phyloP scores from a whole-genome alignment of 2,797 vertebrate genomes.

The Peromyscus melanophrys region DNA sequence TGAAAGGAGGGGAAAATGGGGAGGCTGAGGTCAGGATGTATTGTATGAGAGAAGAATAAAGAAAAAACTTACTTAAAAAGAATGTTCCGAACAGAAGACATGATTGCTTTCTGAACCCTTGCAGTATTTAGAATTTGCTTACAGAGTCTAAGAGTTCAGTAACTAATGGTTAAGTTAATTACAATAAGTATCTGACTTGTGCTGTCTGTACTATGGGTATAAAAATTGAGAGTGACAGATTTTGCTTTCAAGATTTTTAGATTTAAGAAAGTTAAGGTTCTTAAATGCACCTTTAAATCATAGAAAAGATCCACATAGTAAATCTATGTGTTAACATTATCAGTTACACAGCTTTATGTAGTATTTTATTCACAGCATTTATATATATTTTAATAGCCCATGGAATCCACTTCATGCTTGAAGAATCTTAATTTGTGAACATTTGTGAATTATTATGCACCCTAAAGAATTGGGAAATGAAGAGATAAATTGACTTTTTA shows the following conservation, averaged over 20 bases:
- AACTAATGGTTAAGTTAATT: not conserved
- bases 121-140: not conserved
- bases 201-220: not conserved
- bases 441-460: constrained; percentile 10
- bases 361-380: constrained; percentile 23
- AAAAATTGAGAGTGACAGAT: not conserved
- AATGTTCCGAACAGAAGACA: not conserved
- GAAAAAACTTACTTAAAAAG: not conserved
- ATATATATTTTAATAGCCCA: not conserved
- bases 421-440: constrained; percentile 54
- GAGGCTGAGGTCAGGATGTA: not conserved
- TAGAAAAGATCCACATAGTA: not conserved
- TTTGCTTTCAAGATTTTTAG: not conserved
- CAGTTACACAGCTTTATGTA: not conserved
- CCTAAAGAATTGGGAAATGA: not conserved
- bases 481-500: constrained; percentile 11
- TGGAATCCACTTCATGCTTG: not conserved
- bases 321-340: not conserved
- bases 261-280: constrained; percentile 13
- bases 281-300: not conserved
- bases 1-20: not conserved
- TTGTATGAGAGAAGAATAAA: not conserved
- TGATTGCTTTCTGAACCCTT: not conserved
- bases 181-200: not conserved
- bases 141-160: not conserved